phyloP scores from a whole-genome alignment of 2,888 invertebrate species.

The Resseliella maxima region DNA sequence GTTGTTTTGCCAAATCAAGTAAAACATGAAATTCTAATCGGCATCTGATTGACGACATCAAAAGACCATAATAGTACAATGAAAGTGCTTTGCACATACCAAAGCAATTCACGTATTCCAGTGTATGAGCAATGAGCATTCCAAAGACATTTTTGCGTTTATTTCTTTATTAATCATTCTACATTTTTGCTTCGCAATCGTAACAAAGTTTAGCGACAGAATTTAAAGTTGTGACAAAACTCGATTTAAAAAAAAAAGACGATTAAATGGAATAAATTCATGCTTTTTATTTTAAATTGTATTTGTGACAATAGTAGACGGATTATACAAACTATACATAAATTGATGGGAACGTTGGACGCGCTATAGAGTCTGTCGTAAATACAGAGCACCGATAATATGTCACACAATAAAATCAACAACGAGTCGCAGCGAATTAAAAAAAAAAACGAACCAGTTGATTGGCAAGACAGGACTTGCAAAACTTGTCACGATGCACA shows the following conservation, averaged over 20 bases:
- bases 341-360: conserved; percentile 30
- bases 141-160: background rate
- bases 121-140: conserved; percentile 52
- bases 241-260: background rate
- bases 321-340: conserved; percentile 27
- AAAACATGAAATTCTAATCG: conserved; percentile 25
- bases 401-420: conserved; percentile 37
- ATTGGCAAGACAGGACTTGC: conserved; percentile 4
- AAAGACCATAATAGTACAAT: background rate
- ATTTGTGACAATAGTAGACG: background rate
- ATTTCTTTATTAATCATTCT: background rate
- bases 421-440: background rate
- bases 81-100: conserved; percentile 16
- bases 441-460: conserved; percentile 11
- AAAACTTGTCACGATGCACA: conserved; percentile 29
- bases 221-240: conserved; percentile 1
- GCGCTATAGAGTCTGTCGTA: background rate
- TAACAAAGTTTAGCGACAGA: background rate
- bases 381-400: conserved; percentile 25
- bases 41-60: conserved; percentile 28
- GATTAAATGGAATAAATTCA: conserved; percentile 8
- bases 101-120: background rate
- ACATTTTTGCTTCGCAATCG: background rate
- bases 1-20: background rate
- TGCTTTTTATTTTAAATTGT: background rate